phyloP scores from a whole-genome alignment of 2,888 invertebrate genomes.

The Hesperia comma region DNA sequence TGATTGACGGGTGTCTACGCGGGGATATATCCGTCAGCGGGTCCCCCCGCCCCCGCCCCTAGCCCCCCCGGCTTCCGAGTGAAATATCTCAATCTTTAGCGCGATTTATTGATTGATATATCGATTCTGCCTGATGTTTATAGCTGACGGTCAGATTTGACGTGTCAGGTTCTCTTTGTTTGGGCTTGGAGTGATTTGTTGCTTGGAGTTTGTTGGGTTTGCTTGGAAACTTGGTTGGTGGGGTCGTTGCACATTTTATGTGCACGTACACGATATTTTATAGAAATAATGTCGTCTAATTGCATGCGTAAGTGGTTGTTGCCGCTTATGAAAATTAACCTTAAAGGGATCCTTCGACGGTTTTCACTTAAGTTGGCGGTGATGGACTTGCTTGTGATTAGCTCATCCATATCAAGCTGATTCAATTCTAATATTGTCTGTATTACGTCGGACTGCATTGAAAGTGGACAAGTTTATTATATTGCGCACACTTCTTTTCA shows the following conservation, averaged over 20 bases:
- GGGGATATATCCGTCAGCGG: constrained; percentile 80
- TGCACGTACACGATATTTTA: too few relatives aligned
- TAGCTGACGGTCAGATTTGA: constrained; percentile 47
- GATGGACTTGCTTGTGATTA: too few relatives aligned
- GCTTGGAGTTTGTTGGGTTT: background rate
- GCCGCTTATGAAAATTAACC: too few relatives aligned
- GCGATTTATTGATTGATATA: constrained; percentile 81
- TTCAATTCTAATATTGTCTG: too few relatives aligned
- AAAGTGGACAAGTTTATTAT: too few relatives aligned
- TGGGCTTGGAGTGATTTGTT: background rate
- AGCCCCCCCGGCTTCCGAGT: constrained; percentile 51
- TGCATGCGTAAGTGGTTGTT: too few relatives aligned
- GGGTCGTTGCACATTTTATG: background rate
- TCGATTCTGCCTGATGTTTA: constrained; percentile 61
- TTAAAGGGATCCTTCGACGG: too few relatives aligned
- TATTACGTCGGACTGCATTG: too few relatives aligned
- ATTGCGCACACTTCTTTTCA: too few relatives aligned
- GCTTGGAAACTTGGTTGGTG: background rate
- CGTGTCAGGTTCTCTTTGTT: constrained; percentile 10
- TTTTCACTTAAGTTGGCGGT: too few relatives aligned
- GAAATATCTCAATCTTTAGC: constrained; percentile 82
- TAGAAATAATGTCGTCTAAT: too few relatives aligned
- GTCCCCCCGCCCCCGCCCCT: constrained; percentile 48
- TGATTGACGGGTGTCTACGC: constrained; percentile 81
- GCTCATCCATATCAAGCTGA: too few relatives aligned